Base-by-base conservation (phyloP, 2,797 vertebrate genomes). In the Sylvilagus floridanus region DNA sequence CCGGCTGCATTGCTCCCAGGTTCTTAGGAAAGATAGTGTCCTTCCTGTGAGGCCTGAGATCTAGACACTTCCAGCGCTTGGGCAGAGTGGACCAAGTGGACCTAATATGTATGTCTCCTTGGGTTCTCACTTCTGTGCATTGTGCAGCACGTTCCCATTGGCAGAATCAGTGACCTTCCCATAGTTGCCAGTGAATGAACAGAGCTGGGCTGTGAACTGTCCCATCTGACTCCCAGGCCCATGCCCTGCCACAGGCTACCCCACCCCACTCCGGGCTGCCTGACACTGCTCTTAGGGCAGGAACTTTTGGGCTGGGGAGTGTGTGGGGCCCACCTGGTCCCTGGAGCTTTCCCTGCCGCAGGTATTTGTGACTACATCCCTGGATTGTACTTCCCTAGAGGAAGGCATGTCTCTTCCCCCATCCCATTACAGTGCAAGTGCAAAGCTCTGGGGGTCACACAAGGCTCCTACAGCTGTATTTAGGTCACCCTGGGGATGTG, bases 11-110 rank as follows among this genome's bases (percentile, higher is more conserved):
- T 22, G 69, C 71, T 93, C 73, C 57, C 47, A 62, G 32, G 87
- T 72, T 94, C 37, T 50, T 9, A 69, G 57, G 50, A 69, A 93
- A 95, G 87, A 79, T 28, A 42, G 35, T 30, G 77, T 68, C 76
- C 21, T 72, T 68, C 30, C 32, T 93, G 37, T 71, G 28, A 26
- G 37, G 71, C 87, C 37, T 78, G 57, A 54, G 57, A 50, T 88
- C 37, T 7, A 35, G 65, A 85, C 7, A 2, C 28, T 71, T 52
- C 26, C 5, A 19, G n/a, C 28, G 22, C 4, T 83, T 28, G 37
- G 35, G 57, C 37, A 2, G 32, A 57, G 32, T 19, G 19, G n/a
- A 22, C 66, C 52, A 19, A 16, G 19, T 57, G 54, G 54, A 57
- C 54, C 54, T 57, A 57, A 16, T 57, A 17, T 57, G 54, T 57